Conservation (phyloP, 2,888 invertebrate species). For the Ichneumon xanthorius region DNA sequence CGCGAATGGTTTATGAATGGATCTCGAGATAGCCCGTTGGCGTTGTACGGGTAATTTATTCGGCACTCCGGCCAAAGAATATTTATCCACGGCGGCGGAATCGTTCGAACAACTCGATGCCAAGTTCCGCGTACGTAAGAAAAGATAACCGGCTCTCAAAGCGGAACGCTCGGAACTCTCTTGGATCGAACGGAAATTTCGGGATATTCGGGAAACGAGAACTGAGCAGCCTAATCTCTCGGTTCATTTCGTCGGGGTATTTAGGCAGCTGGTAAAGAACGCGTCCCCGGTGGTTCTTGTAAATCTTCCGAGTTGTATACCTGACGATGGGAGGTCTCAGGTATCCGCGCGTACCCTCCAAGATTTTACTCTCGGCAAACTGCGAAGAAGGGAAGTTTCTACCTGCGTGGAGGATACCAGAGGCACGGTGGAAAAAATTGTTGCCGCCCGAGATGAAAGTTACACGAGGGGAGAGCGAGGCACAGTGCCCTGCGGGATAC, state of each 20-base stretch:
- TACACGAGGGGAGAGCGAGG: background rate
- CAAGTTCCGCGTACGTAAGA: slow-evolving; percentile 10
- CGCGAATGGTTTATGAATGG: slow-evolving; percentile 63
- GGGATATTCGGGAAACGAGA: background rate
- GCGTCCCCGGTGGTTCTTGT: slow-evolving; percentile 34
- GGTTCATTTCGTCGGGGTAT: slow-evolving; percentile 23
- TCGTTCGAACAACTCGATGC: slow-evolving; percentile 10
- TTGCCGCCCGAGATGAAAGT: background rate
- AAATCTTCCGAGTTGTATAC: slow-evolving; percentile 27
- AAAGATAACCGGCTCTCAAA: background rate
- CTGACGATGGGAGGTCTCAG: slow-evolving; percentile 8
- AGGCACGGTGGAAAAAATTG: background rate
- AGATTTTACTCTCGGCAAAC: slow-evolving; percentile 12
- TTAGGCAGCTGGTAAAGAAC: slow-evolving; percentile 30
- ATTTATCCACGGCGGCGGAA: slow-evolving; percentile 39
- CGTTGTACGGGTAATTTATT: slow-evolving; percentile 59
- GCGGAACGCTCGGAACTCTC: background rate
- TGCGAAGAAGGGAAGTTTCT: slow-evolving; percentile 21
- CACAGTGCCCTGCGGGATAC: background rate
- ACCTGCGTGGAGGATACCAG: slow-evolving; percentile 32
- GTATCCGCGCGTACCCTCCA: background rate
- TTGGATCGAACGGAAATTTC: background rate
- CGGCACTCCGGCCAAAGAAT: slow-evolving; percentile 57
- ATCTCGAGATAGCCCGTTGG: background rate
- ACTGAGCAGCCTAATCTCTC: slow-evolving; percentile 55